A percentile compares a stretch with the other conserved stretches of the same genome.
Conservation (phyloP, 2,113 vertebrate species). For the Tautogolabrus adspersus region DNA sequence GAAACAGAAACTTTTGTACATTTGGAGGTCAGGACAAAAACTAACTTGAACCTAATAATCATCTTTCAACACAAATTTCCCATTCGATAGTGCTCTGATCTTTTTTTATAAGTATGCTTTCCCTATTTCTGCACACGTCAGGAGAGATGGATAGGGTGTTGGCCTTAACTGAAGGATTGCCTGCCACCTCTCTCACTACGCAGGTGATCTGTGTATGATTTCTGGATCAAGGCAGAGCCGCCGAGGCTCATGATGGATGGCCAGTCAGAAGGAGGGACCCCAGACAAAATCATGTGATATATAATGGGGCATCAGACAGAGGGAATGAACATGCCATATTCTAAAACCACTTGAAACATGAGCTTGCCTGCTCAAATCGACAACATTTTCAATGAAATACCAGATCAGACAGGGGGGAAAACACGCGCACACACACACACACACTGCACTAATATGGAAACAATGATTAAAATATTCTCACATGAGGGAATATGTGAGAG, state of each 20-base stretch:
- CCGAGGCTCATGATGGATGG: constrained; percentile 67
- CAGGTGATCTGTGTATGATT: constrained; percentile 74
- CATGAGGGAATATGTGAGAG: background rate
- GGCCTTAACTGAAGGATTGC: constrained; percentile 65
- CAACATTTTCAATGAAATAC: constrained; percentile 23
- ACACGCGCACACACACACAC: background rate
- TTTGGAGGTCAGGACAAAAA: too few relatives aligned
- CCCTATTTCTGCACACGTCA: constrained; percentile 28
- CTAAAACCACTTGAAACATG: constrained; percentile 22
- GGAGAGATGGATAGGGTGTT: constrained; percentile 58
- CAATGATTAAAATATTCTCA: constrained; percentile 7
- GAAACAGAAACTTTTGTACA: background rate
- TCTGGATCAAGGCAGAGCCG: constrained; percentile 59
- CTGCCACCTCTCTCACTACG: constrained; percentile 59
- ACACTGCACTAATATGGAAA: background rate
- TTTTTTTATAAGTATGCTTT: background rate
- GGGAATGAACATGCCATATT: background rate
- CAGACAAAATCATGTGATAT: constrained; percentile 44
- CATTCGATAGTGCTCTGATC: background rate
- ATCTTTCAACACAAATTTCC: background rate
- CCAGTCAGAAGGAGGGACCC: constrained; percentile 30
- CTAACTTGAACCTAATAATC: background rate
- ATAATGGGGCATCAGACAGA: constrained; percentile 16
- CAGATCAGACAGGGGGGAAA: background rate
- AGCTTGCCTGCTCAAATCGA: background rate